phyloP scores from a whole-genome alignment of 2,113 vertebrate species.

The Malurus cyaneus region DNA sequence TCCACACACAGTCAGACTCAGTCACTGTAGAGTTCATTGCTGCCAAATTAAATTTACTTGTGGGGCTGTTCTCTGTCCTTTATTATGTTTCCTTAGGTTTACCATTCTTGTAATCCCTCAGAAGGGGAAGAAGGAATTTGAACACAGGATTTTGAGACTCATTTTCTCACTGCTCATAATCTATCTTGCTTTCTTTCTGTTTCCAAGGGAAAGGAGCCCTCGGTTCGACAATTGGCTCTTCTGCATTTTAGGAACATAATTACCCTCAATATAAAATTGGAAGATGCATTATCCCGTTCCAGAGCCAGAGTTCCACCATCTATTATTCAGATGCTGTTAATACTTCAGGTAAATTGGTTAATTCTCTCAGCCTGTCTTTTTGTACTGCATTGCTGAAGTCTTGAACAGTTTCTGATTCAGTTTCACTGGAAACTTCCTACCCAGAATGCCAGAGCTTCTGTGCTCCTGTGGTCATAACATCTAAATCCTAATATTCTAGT shows the following conservation, averaged over 20 bases:
- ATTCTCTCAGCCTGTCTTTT: background rate
- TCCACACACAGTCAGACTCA: background rate
- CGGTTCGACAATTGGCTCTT: constrained; percentile 88
- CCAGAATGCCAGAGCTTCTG: background rate
- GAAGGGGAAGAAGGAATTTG: background rate
- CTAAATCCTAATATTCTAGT: background rate
- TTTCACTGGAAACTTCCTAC: background rate
- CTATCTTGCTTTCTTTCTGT: background rate
- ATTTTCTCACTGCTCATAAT: background rate
- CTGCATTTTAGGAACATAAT: constrained; percentile 93
- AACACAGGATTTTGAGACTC: background rate
- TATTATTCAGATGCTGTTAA: constrained; percentile 92
- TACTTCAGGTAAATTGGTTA: constrained; percentile 83
- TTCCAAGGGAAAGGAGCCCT: constrained; percentile 82
- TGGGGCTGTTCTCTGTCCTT: background rate
- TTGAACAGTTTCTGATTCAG: background rate
- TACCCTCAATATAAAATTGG: constrained; percentile 90
- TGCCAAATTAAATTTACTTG: background rate
- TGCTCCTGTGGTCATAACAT: background rate
- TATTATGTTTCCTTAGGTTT: background rate
- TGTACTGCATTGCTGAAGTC: background rate
- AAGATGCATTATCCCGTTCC: constrained; percentile 86
- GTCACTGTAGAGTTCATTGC: background rate
- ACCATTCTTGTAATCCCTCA: background rate
- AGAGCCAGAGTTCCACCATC: constrained; percentile 89